Percentiles rank a stretch among this genome's conserved stretches.
phyloP scores from a whole-genome alignment of 2,797 vertebrate genomes.

The Chrosomus eos region DNA sequence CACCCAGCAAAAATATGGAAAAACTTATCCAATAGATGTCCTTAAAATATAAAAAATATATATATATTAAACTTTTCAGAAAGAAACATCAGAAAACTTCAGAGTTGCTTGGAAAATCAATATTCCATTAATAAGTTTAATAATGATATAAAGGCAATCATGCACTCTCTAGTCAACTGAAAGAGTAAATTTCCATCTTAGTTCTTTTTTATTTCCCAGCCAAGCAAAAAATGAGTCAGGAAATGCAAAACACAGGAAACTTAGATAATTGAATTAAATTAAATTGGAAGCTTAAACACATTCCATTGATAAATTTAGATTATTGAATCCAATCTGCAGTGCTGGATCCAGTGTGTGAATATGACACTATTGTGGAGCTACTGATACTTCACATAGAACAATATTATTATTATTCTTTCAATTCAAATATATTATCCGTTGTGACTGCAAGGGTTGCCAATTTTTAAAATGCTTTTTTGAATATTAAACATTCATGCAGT shows the following conservation, averaged over 20 bases:
- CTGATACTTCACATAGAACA: not conserved
- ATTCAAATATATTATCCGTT: not conserved
- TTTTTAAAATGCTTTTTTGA: not conserved
- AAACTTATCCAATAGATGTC: not conserved
- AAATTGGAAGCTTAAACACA: not conserved
- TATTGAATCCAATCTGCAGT: not conserved
- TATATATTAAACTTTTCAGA: not conserved
- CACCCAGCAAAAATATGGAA: conserved; percentile 30
- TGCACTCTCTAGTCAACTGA: not conserved
- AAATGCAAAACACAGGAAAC: conserved; percentile 10
- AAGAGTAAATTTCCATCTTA: conserved; percentile 9
- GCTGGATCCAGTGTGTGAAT: conserved; percentile 10
- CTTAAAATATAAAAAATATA: conserved; percentile 31
- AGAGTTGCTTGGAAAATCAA: not conserved
- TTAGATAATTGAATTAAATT: not conserved
- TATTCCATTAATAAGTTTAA: not conserved
- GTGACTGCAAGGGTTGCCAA: not conserved
- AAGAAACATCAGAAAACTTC: not conserved
- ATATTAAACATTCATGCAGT: not conserved
- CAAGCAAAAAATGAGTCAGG: not conserved
- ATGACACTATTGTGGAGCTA: not conserved
- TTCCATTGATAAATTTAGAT: conserved; percentile 7
- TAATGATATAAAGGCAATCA: not conserved
- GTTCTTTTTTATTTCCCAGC: not conserved
- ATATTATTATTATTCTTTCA: not conserved